Base-by-base conservation (phyloP, 2,797 vertebrate genomes). In the Cyclopterus lumpus region DNA sequence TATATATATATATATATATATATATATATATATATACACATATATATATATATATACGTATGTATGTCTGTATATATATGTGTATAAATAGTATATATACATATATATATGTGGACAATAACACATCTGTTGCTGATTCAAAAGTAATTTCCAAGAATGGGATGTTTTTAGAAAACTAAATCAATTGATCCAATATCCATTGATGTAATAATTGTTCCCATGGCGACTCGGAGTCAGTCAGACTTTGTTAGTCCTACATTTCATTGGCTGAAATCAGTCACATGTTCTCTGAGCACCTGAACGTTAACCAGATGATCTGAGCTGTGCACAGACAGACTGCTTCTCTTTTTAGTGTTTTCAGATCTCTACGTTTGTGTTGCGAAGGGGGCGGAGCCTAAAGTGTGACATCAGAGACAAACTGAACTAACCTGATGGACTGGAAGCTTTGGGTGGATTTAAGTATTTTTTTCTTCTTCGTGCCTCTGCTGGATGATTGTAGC, bases 401-500 rank as follows among this genome's bases (percentile, higher is more conserved):
- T 34, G 59, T 74, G 72, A 62, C 57, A 22, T 49, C 42, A 57
- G 70, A 59, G 12, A 53, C 26, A 11, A 46, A 16, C 9, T 63
- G 42, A 16, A 40, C 58, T 20, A 24, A 38, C 14, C 7, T 38
- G 4, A 38, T 3, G 60, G 58, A 60, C 26, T 42, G 46, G 49
- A 22, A 14, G 49, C 3, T 5, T 49, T n/a, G 18, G 34, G 26
- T 58, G 15, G 20, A 10, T 26, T 30, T 54, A 28, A 11, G n/a
- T 59, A 5, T 22, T 38, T 12, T 71, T 2, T 62, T 84, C 66
- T 82, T 81, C 66, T 86, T 73, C 0, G 85, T 91, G 86, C 88
- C 85, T 88, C 49, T 79, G 79, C 75, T 80, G 72, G 77, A 82
- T 76, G 81, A 88, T 84, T 91, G 90, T 91, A 79, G 84, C 83